Conservation (phyloP, 2,797 vertebrate species). For the Ambastaia sidthimunki region DNA sequence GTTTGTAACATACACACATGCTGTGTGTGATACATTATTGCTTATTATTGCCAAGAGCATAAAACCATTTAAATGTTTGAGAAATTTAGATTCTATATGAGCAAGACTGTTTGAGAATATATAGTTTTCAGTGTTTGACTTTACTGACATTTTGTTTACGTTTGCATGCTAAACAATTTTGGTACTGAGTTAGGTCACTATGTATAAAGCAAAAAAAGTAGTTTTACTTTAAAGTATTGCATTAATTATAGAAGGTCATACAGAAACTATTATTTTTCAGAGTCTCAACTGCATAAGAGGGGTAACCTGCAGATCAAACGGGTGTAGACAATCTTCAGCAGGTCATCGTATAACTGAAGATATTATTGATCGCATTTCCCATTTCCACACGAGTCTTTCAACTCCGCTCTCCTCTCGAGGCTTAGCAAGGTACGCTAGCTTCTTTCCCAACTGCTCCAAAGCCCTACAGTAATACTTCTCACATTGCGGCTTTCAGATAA, state of each 20-base stretch:
- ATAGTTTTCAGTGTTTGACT: not conserved
- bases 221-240: not conserved
- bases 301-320: slow-evolving; percentile 43
- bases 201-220: not conserved
- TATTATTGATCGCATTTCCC: slow-evolving; percentile 53
- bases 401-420: slow-evolving; percentile 44
- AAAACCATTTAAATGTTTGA: no score
- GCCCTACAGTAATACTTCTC: slow-evolving; percentile 52
- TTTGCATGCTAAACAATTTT: not conserved
- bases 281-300: slow-evolving; percentile 43
- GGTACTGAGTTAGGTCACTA: not conserved
- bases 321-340: slow-evolving; percentile 21
- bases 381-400: slow-evolving; percentile 50
- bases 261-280: slow-evolving; percentile 1
- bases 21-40: no score
- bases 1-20: no score
- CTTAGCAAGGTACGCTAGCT: slow-evolving; percentile 47
- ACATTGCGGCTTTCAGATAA: slow-evolving; percentile 61
- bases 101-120: no score
- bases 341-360: slow-evolving; percentile 41
- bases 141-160: not conserved
- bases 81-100: no score
- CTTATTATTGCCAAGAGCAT: no score
- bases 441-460: slow-evolving; percentile 44
- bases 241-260: not conserved